phyloP scores from a whole-genome alignment of 2,113 vertebrate genomes.

The Pseudorasbora parva region DNA sequence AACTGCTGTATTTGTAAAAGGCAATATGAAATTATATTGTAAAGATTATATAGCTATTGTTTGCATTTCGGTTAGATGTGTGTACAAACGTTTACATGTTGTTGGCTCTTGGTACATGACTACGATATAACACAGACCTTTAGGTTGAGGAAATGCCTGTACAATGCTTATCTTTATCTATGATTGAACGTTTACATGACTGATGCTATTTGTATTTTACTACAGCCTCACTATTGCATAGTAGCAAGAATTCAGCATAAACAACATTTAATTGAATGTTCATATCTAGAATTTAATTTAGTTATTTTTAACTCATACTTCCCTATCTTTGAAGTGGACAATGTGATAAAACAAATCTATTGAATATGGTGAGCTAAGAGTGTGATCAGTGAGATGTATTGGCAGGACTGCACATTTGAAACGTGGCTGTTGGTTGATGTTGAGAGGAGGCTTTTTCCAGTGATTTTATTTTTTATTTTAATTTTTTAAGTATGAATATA shows the following conservation, averaged over 20 bases:
- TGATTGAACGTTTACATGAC: constrained; percentile 84
- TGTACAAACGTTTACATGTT: constrained; percentile 73
- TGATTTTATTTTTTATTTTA: constrained; percentile 27
- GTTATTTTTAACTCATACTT: background rate
- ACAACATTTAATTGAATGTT: background rate
- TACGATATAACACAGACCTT: constrained; percentile 81
- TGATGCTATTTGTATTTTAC: constrained; percentile 61
- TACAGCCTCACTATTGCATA: background rate
- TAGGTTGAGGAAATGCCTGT: constrained; percentile 80
- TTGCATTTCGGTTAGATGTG: constrained; percentile 70
- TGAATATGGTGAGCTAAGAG: background rate
- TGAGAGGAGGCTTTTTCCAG: constrained; percentile 29
- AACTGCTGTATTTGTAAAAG: background rate
- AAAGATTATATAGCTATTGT: constrained; percentile 67
- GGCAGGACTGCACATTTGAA: constrained; percentile 13
- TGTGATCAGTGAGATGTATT: background rate
- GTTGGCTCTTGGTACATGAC: constrained; percentile 79
- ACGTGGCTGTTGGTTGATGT: constrained; percentile 31
- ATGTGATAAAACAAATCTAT: background rate
- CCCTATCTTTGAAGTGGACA: background rate
- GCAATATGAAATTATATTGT: constrained; percentile 70
- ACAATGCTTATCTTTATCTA: constrained; percentile 72
- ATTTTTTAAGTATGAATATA: constrained; percentile 13
- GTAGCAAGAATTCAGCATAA: background rate
- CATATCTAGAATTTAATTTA: too few relatives aligned